phyloP scores from a whole-genome alignment of 2,797 vertebrate species.

The Anguilla anguilla region DNA sequence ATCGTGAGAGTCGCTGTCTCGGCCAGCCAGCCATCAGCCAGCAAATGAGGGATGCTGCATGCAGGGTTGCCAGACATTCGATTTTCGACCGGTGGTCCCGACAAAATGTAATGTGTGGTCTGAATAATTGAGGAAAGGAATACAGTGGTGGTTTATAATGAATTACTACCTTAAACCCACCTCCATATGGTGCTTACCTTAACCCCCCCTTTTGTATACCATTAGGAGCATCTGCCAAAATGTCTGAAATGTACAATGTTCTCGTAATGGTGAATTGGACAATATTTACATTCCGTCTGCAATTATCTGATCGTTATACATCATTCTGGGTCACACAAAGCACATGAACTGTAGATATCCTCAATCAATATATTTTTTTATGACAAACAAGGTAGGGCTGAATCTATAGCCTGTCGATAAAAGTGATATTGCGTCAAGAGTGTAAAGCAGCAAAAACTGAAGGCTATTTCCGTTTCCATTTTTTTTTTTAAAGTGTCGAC shows the following conservation, averaged over 20 bases:
- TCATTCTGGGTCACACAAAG: neutral
- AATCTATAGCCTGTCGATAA: slow-evolving; percentile 6
- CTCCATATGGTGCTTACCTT: no score
- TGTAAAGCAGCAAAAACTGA: neutral
- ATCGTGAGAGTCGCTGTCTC: neutral
- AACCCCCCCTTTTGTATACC: no score
- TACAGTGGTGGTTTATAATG: no score
- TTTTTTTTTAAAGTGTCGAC: no score
- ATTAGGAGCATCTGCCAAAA: neutral
- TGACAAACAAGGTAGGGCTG: neutral
- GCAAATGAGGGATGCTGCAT: neutral
- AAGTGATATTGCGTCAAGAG: slow-evolving; percentile 9
- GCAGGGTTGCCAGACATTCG: no score
- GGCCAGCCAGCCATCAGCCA: neutral
- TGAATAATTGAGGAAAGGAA: no score
- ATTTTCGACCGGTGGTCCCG: no score
- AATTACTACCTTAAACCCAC: no score
- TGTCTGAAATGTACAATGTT: neutral
- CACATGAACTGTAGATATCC: neutral
- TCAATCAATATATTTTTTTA: neutral
- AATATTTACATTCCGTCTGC: neutral
- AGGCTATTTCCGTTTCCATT: neutral
- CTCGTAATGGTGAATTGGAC: neutral
- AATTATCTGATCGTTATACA: neutral
- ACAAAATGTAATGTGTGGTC: no score